Conservation (phyloP, 2,113 vertebrate species). For the Salvelinus namaycush region DNA sequence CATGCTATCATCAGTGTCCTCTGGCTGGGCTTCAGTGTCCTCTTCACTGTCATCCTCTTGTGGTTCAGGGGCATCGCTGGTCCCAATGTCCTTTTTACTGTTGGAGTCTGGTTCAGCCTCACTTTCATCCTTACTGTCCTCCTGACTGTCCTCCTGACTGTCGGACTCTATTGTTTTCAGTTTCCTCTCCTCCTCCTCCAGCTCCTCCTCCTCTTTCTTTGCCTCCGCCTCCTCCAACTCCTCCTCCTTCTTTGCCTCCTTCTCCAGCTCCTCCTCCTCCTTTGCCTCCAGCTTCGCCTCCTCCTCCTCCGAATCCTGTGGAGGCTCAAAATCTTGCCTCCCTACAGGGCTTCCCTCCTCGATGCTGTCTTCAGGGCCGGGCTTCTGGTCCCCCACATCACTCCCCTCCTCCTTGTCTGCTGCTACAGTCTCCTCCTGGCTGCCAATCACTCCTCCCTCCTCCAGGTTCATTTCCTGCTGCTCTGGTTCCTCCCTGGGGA, state of each 20-base stretch:
- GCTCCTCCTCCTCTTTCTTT: background rate
- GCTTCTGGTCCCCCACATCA: background rate
- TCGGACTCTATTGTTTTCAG: too few relatives aligned
- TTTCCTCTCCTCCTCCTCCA: background rate
- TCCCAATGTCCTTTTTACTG: background rate
- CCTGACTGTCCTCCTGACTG: background rate
- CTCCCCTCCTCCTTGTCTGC: background rate
- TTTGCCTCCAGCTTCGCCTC: background rate
- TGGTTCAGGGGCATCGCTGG: background rate
- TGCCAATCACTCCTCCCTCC: background rate
- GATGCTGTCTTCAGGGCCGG: background rate
- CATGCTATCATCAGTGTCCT: background rate
- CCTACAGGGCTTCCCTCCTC: background rate
- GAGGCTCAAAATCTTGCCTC: background rate
- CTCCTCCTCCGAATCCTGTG: background rate
- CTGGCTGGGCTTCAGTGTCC: background rate
- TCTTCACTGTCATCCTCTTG: background rate
- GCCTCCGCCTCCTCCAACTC: background rate
- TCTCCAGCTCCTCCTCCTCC: background rate
- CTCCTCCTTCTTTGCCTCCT: background rate
- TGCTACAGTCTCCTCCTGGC: background rate
- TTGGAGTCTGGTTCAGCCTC: background rate
- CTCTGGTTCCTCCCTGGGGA: background rate
- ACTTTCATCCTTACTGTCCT: background rate
- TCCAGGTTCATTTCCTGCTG: background rate